These are phyloP conservation scores for Drosophila busckii DNA, from an alignment of 1,140 invertebrate species.

Conservation along the genomic window DNA sequence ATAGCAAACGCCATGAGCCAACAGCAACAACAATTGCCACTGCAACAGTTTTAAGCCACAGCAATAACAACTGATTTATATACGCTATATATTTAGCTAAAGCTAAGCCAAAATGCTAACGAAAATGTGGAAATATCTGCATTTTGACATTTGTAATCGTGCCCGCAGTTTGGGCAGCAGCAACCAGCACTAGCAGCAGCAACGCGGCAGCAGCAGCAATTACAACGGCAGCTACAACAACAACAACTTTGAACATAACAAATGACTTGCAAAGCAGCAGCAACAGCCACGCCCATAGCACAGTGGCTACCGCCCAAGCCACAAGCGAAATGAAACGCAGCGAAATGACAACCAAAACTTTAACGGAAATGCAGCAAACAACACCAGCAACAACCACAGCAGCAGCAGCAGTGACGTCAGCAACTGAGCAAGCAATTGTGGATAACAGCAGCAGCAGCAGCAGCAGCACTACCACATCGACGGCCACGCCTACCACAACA, in stretches of 20 bases:
- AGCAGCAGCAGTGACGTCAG: constrained; percentile 10
- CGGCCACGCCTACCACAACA: constrained; percentile 65
- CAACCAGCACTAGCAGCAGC: constrained; percentile 11
- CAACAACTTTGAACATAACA: constrained; percentile 34
- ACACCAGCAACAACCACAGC: neutral
- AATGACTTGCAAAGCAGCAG: constrained; percentile 47
- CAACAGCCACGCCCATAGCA: constrained; percentile 33
- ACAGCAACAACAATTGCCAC: too few relatives aligned
- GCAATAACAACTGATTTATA: too few relatives aligned
- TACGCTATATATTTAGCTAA: too few relatives aligned
- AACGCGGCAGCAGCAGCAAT: constrained; percentile 10
- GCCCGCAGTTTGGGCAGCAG: constrained; percentile 20
- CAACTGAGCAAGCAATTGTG: constrained; percentile 22
- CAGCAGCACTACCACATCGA: constrained; percentile 42
- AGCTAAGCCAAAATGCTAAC: constrained; percentile 51
- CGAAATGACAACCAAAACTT: constrained; percentile 24
- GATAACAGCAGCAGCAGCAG: constrained; percentile 7
- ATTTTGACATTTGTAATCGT: constrained; percentile 69
- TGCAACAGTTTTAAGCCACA: too few relatives aligned
- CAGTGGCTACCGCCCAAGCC: constrained; percentile 15
- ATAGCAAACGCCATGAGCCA: too few relatives aligned
- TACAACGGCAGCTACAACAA: constrained; percentile 8
- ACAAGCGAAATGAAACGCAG: constrained; percentile 18
- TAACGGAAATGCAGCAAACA: constrained; percentile 28
- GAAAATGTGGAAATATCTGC: constrained; percentile 58